Evolutionary conservation across 2,113 vertebrate species (phyloP).

Genomic region (Oncorhynchus kisutch): DNA sequence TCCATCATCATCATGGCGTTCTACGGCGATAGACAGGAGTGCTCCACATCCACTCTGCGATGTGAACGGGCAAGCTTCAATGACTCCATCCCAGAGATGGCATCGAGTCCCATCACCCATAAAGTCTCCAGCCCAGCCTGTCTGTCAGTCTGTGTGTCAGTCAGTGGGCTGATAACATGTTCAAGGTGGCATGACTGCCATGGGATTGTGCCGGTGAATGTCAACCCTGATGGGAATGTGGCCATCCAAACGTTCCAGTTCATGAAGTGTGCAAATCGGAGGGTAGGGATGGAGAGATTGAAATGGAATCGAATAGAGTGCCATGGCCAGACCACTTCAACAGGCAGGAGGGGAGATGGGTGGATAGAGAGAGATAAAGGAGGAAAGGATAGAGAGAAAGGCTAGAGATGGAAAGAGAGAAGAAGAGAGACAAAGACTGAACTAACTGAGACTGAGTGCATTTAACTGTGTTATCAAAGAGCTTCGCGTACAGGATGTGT

Average conservation of each 20-base stretch:
- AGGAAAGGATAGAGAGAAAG: slow-evolving; percentile 14
- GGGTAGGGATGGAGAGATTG: slow-evolving; percentile 36
- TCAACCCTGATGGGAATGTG: slow-evolving; percentile 50
- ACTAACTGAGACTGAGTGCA: background rate
- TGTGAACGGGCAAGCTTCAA: too few relatives aligned
- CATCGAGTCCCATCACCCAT: too few relatives aligned
- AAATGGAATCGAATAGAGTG: slow-evolving; percentile 53
- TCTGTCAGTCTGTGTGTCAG: slow-evolving; percentile 42
- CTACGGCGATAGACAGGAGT: too few relatives aligned
- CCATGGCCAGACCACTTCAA: slow-evolving; percentile 63
- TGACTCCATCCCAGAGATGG: too few relatives aligned
- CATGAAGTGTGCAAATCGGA: slow-evolving; percentile 70
- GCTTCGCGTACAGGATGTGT: background rate
- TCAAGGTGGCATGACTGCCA: slow-evolving; percentile 61
- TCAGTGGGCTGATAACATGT: slow-evolving; percentile 50
- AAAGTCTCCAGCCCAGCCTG: background rate
- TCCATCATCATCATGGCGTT: too few relatives aligned
- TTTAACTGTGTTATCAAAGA: background rate
- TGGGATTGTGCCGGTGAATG: slow-evolving; percentile 32
- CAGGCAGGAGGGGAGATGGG: slow-evolving; percentile 46
- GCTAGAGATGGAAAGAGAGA: slow-evolving; percentile 18
- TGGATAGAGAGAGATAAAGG: slow-evolving; percentile 16
- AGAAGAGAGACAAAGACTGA: background rate
- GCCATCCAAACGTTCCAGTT: slow-evolving; percentile 59
- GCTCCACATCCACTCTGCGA: too few relatives aligned